Evolutionary conservation across 2,888 invertebrate genomes (phyloP), one percentile per base, ranked within the genome.

Genomic region (Metacarcinus magister): DNA sequence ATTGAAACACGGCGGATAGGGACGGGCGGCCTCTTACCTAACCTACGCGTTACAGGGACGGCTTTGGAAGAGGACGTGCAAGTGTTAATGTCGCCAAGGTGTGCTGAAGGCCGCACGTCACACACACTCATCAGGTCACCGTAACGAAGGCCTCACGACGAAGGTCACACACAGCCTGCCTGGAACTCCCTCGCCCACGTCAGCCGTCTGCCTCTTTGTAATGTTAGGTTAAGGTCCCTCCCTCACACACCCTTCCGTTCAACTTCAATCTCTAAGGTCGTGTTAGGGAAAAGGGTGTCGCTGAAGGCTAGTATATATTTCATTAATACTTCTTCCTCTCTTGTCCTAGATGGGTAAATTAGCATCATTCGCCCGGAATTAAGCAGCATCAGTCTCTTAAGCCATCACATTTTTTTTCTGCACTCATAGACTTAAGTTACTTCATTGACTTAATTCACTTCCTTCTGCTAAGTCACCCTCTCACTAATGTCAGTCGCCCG

Each of bases 81-180:
- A 23, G 16, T 67, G 46, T 32, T 96, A 32, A 93, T 67, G 19
- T n/a, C 90, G n/a, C 94, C 95, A n/a, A 46, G 75, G 13, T 96
- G 95, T 75, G 91, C 60, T n/a, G 90, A 90, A 13, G 91, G 94
- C 1, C 90, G 94, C 32, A 19, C 39, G 39, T 75, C 95, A 3
- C 92, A 96, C 3, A 43, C 94, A 32, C 39, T 67, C 39, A 48
- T 96, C 23, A 94, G 75, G 32, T 94, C 95, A 32, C 94, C 95
- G 7, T 95, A 87, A 94, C 28, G 32, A 75, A 75, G n/a, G 75
- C 16, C 75, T 28, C 75, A 75, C 2, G 75, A 75, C 23, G 75
- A n/a, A n/a, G n/a, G 75, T 75, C 75, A 75, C 54, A 54, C 1
- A 19, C 54, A 54, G 16, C 54, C 16, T 54, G 16, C 13, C 54